phyloP scores from a whole-genome alignment of 2,888 invertebrate genomes.

The Callinectes sapidus region DNA sequence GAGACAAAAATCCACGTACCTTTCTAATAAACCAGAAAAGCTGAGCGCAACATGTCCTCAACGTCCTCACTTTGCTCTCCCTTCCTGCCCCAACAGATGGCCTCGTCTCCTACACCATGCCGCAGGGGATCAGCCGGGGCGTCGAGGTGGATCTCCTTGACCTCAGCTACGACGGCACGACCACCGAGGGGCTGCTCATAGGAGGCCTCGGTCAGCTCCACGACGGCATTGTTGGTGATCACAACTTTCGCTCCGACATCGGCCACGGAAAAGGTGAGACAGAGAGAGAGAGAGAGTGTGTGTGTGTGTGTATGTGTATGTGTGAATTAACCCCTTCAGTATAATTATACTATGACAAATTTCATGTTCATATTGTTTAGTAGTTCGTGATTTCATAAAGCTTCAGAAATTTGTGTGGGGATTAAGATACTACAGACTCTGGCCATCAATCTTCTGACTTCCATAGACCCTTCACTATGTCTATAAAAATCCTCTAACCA shows the following conservation, averaged over 20 bases:
- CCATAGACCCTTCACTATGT: too few relatives aligned
- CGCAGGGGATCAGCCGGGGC: slow-evolving; percentile 78
- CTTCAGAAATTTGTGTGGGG: too few relatives aligned
- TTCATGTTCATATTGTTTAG: too few relatives aligned
- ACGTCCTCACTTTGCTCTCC: neutral
- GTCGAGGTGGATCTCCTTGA: slow-evolving; percentile 80
- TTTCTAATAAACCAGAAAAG: neutral
- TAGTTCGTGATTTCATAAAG: too few relatives aligned
- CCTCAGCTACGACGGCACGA: slow-evolving; percentile 86
- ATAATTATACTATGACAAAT: too few relatives aligned
- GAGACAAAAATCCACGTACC: neutral
- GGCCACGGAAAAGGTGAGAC: slow-evolving; percentile 69
- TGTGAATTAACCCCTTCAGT: too few relatives aligned
- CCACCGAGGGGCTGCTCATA: slow-evolving; percentile 75
- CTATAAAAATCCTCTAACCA: too few relatives aligned
- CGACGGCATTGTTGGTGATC: slow-evolving; percentile 85
- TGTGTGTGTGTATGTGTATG: too few relatives aligned
- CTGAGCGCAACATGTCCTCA: neutral
- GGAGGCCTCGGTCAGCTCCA: slow-evolving; percentile 87
- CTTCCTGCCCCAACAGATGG: slow-evolving; percentile 80
- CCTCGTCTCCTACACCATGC: slow-evolving; percentile 86
- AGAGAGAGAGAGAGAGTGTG: neutral
- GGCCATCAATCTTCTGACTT: too few relatives aligned
- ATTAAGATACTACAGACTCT: too few relatives aligned
- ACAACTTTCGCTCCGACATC: slow-evolving; percentile 81